phyloP scores from a whole-genome alignment of 2,888 invertebrate genomes.

The Lottia scabra region DNA sequence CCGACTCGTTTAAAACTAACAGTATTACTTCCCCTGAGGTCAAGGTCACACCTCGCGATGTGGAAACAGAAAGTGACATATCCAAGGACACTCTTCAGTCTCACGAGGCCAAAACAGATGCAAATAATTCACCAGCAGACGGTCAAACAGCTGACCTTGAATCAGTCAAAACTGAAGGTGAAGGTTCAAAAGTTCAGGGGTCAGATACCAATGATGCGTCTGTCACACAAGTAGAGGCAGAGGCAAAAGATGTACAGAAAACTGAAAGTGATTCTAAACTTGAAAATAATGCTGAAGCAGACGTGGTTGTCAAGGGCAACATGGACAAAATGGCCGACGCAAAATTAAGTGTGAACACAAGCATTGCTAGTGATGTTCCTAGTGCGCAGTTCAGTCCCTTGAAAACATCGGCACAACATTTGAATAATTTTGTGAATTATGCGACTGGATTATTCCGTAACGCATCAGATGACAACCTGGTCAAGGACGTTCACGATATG shows the following conservation, averaged over 20 bases:
- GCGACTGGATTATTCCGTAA: constrained; percentile 87
- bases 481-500: constrained; percentile 46
- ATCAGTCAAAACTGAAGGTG: too few relatives aligned
- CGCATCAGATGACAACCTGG: constrained; percentile 32
- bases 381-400: constrained; percentile 48
- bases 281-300: constrained; percentile 22
- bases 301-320: constrained; percentile 18
- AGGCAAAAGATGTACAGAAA: constrained; percentile 16
- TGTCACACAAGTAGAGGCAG: too few relatives aligned
- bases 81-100: too few relatives aligned
- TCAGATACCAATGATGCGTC: too few relatives aligned
- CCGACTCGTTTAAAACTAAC: too few relatives aligned
- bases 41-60: constrained; percentile 1
- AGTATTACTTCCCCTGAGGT: too few relatives aligned
- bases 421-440: constrained; percentile 85
- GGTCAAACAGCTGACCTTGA: too few relatives aligned
- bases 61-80: constrained; percentile 3
- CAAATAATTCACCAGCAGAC: too few relatives aligned
- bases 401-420: constrained; percentile 50
- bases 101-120: too few relatives aligned
- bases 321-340: constrained; percentile 16
- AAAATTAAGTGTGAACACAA: neutral
- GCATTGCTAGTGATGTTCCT: neutral
- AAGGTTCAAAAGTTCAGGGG: too few relatives aligned
- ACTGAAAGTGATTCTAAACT: constrained; percentile 32